These are phyloP conservation scores for Piaya cayana DNA, from an alignment of 2,113 vertebrate genomes.

Conservation along the genomic window DNA sequence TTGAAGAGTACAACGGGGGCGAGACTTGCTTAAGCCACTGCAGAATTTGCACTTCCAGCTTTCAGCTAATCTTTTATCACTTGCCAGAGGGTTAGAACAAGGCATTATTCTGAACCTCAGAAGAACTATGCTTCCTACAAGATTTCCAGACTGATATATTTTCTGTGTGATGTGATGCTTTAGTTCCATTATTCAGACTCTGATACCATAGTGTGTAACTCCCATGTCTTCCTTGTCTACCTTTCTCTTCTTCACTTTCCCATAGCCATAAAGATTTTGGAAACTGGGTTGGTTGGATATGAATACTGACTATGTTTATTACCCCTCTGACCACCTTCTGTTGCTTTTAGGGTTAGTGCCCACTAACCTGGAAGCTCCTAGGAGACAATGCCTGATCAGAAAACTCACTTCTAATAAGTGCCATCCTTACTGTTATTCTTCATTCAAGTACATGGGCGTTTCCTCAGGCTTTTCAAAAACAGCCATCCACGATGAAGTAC, in stretches of 20 bases:
- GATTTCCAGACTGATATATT: neutral
- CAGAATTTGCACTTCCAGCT: neutral
- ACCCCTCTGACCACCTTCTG: neutral
- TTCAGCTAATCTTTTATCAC: neutral
- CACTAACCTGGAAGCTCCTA: neutral
- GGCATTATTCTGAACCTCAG: neutral
- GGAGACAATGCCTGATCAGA: neutral
- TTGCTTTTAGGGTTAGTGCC: neutral
- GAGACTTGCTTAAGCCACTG: neutral
- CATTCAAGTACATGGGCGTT: neutral
- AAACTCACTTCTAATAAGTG: neutral
- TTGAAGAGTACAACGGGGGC: neutral
- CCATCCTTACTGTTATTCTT: neutral
- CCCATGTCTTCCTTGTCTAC: neutral
- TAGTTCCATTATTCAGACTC: neutral
- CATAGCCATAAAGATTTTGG: neutral
- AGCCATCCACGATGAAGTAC: neutral
- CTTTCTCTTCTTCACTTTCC: neutral
- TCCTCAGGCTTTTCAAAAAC: neutral
- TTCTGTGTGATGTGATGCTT: neutral
- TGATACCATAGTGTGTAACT: neutral
- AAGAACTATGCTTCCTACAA: neutral
- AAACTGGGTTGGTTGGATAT: neutral
- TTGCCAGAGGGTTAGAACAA: neutral
- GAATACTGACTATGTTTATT: neutral